phyloP scores from a whole-genome alignment of 1,140 invertebrate genomes.

The Acyrthosiphon pisum region DNA sequence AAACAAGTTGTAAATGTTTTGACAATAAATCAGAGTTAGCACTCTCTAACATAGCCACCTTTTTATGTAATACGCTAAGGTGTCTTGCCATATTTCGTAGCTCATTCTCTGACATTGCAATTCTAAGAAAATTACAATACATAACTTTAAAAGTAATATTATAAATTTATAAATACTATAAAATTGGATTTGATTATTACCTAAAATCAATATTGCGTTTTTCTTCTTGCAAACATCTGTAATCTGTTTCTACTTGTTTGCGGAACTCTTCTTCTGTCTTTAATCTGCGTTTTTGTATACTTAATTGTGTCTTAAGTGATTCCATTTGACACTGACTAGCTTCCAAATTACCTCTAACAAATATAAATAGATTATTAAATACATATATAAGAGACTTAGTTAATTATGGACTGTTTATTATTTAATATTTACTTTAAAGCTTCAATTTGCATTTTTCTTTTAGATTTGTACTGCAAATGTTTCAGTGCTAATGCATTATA shows the following conservation, averaged over 20 bases:
- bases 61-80: conserved; percentile 61
- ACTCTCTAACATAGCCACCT: conserved; percentile 62
- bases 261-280: conserved; percentile 62
- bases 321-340: conserved; percentile 62
- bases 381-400: not conserved
- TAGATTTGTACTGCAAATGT: conserved; percentile 63
- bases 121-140: not conserved
- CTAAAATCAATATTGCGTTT: conserved; percentile 61
- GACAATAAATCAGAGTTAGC: conserved; percentile 62
- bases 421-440: conserved; percentile 61
- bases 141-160: not conserved
- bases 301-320: conserved; percentile 62
- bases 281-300: conserved; percentile 62
- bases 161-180: not conserved
- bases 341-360: conserved; percentile 61
- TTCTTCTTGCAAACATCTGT: conserved; percentile 62
- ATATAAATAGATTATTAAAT: not conserved
- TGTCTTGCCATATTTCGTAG: conserved; percentile 60
- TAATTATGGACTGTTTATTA: not conserved
- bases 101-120: conserved; percentile 49
- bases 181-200: conserved; percentile 57
- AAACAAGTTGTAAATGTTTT: conserved; percentile 62
- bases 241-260: conserved; percentile 63
- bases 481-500: conserved; percentile 62
- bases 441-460: conserved; percentile 62